These are phyloP conservation scores for Diplolepis rosae DNA, from an alignment of 2,888 invertebrate genomes.

Conservation along the genomic window DNA sequence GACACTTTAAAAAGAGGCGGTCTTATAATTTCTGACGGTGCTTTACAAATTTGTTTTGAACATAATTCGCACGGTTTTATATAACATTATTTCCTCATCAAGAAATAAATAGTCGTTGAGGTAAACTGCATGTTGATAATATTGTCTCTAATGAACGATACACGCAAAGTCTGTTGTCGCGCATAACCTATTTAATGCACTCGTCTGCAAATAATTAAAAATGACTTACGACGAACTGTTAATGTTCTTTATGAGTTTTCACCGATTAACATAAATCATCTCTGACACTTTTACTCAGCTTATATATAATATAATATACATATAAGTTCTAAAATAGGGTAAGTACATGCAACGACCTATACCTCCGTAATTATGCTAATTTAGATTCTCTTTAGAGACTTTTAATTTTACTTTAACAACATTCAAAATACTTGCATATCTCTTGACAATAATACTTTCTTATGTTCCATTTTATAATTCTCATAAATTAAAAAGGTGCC, in stretches of 20 bases:
- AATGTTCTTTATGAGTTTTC: constrained; percentile 27
- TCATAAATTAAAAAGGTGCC: too few species aligned
- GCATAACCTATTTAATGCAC: background rate
- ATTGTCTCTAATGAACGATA: background rate
- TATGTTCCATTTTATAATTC: too few species aligned
- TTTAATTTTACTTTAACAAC: too few species aligned
- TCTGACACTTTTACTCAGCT: background rate
- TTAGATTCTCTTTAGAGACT: constrained; percentile 13
- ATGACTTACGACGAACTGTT: constrained; percentile 28
- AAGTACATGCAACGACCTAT: constrained; percentile 11
- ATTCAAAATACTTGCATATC: too few species aligned
- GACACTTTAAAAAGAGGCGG: too few species aligned
- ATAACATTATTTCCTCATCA: too few species aligned
- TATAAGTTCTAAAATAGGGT: background rate
- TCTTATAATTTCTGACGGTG: too few species aligned
- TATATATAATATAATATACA: background rate
- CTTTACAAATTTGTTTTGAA: too few species aligned
- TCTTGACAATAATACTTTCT: too few species aligned
- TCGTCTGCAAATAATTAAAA: constrained; percentile 7
- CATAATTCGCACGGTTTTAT: too few species aligned
- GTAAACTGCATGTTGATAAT: background rate
- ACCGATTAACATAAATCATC: constrained; percentile 21
- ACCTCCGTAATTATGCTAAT: constrained; percentile 3
- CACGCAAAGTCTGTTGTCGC: background rate
- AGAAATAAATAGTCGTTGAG: background rate